These are phyloP conservation scores for Aulostomus chinensis DNA, from an alignment of 2,797 vertebrate genomes.

Conservation along the genomic window DNA sequence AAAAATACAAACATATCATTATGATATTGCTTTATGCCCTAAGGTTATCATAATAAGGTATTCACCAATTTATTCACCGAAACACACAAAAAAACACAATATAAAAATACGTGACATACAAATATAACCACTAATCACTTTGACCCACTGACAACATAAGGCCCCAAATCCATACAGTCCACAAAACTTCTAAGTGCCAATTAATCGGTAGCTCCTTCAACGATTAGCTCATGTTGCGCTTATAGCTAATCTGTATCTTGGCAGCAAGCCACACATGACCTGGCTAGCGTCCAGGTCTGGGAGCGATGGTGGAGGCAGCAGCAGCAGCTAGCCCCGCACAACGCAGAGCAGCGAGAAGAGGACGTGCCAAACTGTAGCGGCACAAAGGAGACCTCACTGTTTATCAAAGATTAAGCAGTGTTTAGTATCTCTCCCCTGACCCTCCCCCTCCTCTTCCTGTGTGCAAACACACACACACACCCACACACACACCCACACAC, in stretches of 20 bases:
- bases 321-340: slow-evolving; percentile 33
- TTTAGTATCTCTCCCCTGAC: slow-evolving; percentile 55
- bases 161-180: slow-evolving; percentile 49
- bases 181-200: slow-evolving; percentile 64
- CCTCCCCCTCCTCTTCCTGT: slow-evolving; percentile 13
- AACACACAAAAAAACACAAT: neutral
- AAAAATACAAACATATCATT: no score
- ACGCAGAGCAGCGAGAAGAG: slow-evolving; percentile 31
- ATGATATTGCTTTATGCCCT: no score
- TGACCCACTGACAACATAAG: slow-evolving; percentile 43
- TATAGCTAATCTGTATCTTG: slow-evolving; percentile 78
- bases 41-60: no score
- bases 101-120: slow-evolving; percentile 10
- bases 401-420: slow-evolving; percentile 77
- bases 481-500: neutral
- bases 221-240: slow-evolving; percentile 76
- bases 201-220: slow-evolving; percentile 74
- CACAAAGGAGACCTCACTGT: slow-evolving; percentile 66
- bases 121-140: slow-evolving; percentile 22
- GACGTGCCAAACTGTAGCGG: slow-evolving; percentile 62
- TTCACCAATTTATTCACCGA: no score
- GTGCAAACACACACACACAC: slow-evolving; percentile 17
- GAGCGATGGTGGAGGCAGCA: slow-evolving; percentile 34
- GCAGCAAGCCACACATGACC: slow-evolving; percentile 69
- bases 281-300: slow-evolving; percentile 70